Evolutionary conservation across 2,888 invertebrate genomes (phyloP).

Genomic region (Cerastis leucographa): DNA sequence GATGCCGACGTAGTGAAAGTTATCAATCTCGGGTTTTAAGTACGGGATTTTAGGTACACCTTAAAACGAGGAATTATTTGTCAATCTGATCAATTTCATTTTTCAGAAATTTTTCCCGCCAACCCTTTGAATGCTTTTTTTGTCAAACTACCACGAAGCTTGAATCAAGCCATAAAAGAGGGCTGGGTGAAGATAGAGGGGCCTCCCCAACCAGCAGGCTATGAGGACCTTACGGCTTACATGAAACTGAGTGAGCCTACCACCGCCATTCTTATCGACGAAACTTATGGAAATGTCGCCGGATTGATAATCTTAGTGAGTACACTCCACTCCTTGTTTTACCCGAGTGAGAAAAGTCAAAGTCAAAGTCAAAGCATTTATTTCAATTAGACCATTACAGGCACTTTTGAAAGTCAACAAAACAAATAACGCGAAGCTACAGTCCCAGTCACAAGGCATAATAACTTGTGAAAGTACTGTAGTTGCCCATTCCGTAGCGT

Average conservation of each 20-base stretch:
- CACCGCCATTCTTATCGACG: background rate
- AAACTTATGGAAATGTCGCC: background rate
- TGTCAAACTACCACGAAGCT: background rate
- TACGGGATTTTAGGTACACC: too few relatives aligned
- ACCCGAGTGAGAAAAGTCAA: too few relatives aligned
- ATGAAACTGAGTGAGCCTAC: accelerated
- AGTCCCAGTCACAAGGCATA: too few relatives aligned
- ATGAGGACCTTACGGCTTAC: background rate
- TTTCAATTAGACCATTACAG: too few relatives aligned
- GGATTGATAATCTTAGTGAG: background rate
- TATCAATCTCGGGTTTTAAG: too few relatives aligned
- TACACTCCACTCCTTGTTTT: background rate
- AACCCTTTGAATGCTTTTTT: background rate
- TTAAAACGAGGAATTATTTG: background rate
- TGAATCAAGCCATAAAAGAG: accelerated
- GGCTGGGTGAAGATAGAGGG: background rate
- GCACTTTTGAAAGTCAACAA: too few relatives aligned
- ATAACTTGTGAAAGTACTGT: too few relatives aligned
- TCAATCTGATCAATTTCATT: background rate
- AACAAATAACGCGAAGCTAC: too few relatives aligned
- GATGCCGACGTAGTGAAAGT: too few relatives aligned
- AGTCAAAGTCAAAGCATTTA: too few relatives aligned
- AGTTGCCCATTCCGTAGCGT: too few relatives aligned
- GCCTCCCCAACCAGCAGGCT: background rate
- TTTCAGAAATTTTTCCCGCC: background rate